Evolutionary conservation across 2,888 invertebrate genomes (phyloP), one percentile per base, ranked within the genome.

Genomic region (Carcina quercana): DNA sequence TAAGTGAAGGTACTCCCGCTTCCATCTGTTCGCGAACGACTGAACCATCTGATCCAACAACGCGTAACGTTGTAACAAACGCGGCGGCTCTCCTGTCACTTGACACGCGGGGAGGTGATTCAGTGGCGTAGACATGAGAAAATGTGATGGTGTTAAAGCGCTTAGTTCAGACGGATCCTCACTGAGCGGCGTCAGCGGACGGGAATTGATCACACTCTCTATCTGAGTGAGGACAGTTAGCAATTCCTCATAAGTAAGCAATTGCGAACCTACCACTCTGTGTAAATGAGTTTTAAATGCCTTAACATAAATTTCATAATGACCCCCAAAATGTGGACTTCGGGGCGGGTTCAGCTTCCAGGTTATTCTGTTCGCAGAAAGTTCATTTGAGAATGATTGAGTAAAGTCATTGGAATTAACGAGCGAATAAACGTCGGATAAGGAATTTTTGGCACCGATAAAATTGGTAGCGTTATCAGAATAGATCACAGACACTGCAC

Each of bases 381-480:
- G 2, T 15, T 33, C 34, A 2, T n/a, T 3, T 6, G 13, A 6
- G 3, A 41, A 32, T 6, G n/a, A 10, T 1, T 40, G 12, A 15
- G 31, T 22, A 6, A 31, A 14, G n/a, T n/a, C n/a, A 6, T 22
- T 12, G 12, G 31, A 15, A 15, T 24, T 13, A 2, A 40, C 15
- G 3, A 40, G 25, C 25, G 22, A 3, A 19, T 30, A n/a, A n/a
- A n/a, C n/a, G n/a, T n/a, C 15, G 15, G 46, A 35, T 25, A 49
- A 20, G 5, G 38, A 7, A 22, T 34, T 32, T 15, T 33, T 43
- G 3, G 52, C 49, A 8, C 45, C 47, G 4, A 47, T 34, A 13
- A 55, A 51, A 26, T 51, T 52, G 1, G 28, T 35, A 1, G 50
- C 52, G 11, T 46, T 39, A 26, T 56, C 58, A 27, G 47, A 38